These are phyloP conservation scores for Meandrusa payeni DNA, from an alignment of 2,888 invertebrate genomes.

Conservation along the genomic window DNA sequence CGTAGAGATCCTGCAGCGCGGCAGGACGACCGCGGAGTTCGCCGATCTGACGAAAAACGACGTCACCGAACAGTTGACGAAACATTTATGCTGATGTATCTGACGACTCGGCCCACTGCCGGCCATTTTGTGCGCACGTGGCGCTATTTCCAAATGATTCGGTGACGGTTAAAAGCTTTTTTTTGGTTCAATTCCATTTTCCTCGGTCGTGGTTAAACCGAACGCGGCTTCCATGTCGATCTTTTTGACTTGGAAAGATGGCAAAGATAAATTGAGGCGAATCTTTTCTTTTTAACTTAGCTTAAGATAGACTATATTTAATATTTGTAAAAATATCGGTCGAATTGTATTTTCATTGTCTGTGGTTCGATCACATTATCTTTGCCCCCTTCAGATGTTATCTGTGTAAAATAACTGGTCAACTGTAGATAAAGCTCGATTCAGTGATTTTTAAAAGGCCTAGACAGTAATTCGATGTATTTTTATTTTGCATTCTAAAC, in stretches of 20 bases:
- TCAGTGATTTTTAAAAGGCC: conserved; percentile 7
- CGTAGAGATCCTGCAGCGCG: conserved; percentile 65
- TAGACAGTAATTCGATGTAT: background rate
- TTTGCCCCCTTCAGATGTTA: background rate
- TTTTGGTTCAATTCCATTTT: too few species aligned
- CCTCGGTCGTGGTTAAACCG: too few species aligned
- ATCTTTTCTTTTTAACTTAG: too few species aligned
- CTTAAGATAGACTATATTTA: too few species aligned
- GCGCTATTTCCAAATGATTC: conserved; percentile 27
- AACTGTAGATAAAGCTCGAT: background rate
- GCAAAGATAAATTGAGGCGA: conserved; percentile 1
- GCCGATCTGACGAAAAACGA: conserved; percentile 60
- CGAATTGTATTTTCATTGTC: too few species aligned
- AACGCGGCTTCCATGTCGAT: too few species aligned
- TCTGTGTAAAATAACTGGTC: background rate
- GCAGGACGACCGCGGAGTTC: conserved; percentile 57
- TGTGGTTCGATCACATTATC: background rate
- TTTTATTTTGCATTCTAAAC: conserved; percentile 10
- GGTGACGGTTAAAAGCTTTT: background rate
- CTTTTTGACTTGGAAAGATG: too few species aligned
- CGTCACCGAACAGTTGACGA: conserved; percentile 53
- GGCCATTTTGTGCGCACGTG: conserved; percentile 17
- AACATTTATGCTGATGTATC: conserved; percentile 60
- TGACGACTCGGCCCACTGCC: conserved; percentile 18
- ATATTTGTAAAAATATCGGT: too few species aligned